phyloP scores from a whole-genome alignment of 2,113 vertebrate species.

The Psammodynastes pulverulentus region DNA sequence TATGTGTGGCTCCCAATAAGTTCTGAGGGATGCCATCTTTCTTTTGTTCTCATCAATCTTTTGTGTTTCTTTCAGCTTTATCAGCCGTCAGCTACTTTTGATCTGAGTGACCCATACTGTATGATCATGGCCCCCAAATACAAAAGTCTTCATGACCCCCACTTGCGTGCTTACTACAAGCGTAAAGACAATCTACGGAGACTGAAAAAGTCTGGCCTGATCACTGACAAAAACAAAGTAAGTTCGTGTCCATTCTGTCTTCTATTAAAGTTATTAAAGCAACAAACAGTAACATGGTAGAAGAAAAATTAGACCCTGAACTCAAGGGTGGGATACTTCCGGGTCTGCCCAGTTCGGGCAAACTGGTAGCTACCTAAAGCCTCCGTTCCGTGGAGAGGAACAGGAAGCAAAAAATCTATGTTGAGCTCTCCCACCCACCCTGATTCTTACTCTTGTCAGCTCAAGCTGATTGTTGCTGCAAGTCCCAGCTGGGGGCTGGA shows the following conservation, averaged over 20 bases:
- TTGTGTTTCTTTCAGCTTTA: slow-evolving; percentile 57
- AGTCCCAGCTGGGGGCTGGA: no score
- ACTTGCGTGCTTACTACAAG: slow-evolving; percentile 56
- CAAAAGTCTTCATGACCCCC: slow-evolving; percentile 67
- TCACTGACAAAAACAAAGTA: slow-evolving; percentile 66
- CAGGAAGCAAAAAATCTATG: no score
- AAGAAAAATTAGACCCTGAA: no score
- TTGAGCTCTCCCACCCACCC: no score
- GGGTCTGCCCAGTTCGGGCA: no score
- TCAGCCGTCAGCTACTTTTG: slow-evolving; percentile 61
- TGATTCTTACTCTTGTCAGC: no score
- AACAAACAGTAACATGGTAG: not conserved
- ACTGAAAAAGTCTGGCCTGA: slow-evolving; percentile 56
- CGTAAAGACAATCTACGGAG: slow-evolving; percentile 60
- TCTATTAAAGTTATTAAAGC: not conserved
- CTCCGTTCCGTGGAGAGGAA: no score
- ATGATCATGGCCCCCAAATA: slow-evolving; percentile 58
- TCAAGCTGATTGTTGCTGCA: no score
- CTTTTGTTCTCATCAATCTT: not conserved
- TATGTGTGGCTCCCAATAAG: not conserved
- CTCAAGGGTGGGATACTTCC: no score
- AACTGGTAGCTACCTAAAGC: no score
- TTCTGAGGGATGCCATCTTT: not conserved
- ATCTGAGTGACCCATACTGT: slow-evolving; percentile 63
- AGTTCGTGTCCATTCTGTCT: not conserved